Conservation (phyloP, 2,888 invertebrate species). For the Diarsia brunnea region DNA sequence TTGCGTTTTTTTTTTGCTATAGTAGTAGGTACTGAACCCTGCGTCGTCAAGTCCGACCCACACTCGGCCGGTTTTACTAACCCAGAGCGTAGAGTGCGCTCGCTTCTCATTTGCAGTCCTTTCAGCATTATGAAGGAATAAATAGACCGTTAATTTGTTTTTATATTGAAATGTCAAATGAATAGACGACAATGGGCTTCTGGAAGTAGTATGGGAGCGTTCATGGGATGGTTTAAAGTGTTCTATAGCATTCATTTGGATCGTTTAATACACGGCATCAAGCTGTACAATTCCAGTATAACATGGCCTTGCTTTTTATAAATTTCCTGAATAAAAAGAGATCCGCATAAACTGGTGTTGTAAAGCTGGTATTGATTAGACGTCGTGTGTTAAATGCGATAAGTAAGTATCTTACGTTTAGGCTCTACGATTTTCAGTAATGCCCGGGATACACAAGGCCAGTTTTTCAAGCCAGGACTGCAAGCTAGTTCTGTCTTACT, state of each 20-base stretch:
- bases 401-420: too few relatives aligned
- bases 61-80: slow-evolving; percentile 41
- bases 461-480: too few relatives aligned
- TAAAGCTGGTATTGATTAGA: too few relatives aligned
- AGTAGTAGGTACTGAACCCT: background rate
- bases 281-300: too few relatives aligned
- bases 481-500: too few relatives aligned
- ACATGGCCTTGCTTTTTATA: too few relatives aligned
- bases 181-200: slow-evolving; percentile 29
- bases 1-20: background rate
- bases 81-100: slow-evolving; percentile 49
- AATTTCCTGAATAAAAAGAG: too few relatives aligned
- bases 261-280: background rate
- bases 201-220: slow-evolving; percentile 7
- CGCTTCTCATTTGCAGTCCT: slow-evolving; percentile 47
- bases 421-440: too few relatives aligned
- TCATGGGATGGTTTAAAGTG: background rate
- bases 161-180: slow-evolving; percentile 55
- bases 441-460: too few relatives aligned
- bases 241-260: background rate
- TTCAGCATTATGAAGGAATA: slow-evolving; percentile 51
- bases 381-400: too few relatives aligned
- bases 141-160: slow-evolving; percentile 38
- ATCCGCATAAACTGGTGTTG: too few relatives aligned
- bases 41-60: background rate